Evolutionary conservation across 2,797 vertebrate genomes (phyloP).

Genomic region (Gymnodraco acuticeps): DNA sequence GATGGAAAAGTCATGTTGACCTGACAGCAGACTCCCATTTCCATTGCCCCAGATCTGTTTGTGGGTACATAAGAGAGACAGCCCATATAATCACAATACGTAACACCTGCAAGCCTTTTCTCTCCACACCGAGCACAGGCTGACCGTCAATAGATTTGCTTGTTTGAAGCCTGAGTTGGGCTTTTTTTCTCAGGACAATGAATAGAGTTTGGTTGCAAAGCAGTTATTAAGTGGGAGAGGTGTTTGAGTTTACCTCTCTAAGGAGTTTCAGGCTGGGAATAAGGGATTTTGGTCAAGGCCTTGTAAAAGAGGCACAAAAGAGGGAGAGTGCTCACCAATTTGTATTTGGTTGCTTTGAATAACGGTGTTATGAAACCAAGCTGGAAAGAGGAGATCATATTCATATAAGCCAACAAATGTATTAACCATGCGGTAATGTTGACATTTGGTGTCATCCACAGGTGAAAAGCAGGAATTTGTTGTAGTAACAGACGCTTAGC

Average conservation of each 20-base stretch:
- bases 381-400: slow-evolving; percentile 1
- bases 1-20: slow-evolving; percentile 37
- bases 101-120: slow-evolving; percentile 11
- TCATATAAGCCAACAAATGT: background rate
- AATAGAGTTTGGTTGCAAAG: slow-evolving; percentile 44
- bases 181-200: slow-evolving; percentile 41
- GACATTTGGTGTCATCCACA: background rate
- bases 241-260: slow-evolving; percentile 39
- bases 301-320: slow-evolving; percentile 35
- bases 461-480: background rate
- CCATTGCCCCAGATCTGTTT: slow-evolving; percentile 51
- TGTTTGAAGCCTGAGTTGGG: slow-evolving; percentile 59
- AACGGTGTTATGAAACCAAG: background rate
- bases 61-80: slow-evolving; percentile 33
- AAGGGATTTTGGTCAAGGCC: slow-evolving; percentile 1
- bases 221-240: slow-evolving; percentile 29
- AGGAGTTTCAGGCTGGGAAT: slow-evolving; percentile 51
- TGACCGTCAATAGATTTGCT: slow-evolving; percentile 22
- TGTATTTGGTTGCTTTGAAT: slow-evolving; percentile 16
- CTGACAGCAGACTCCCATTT: slow-evolving; percentile 46
- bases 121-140: background rate
- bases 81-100: slow-evolving; percentile 24
- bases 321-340: slow-evolving; percentile 8
- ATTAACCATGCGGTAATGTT: background rate
- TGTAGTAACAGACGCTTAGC: background rate